Conservation (phyloP, 2,888 invertebrate species). For the Cacoxenus indagator region DNA sequence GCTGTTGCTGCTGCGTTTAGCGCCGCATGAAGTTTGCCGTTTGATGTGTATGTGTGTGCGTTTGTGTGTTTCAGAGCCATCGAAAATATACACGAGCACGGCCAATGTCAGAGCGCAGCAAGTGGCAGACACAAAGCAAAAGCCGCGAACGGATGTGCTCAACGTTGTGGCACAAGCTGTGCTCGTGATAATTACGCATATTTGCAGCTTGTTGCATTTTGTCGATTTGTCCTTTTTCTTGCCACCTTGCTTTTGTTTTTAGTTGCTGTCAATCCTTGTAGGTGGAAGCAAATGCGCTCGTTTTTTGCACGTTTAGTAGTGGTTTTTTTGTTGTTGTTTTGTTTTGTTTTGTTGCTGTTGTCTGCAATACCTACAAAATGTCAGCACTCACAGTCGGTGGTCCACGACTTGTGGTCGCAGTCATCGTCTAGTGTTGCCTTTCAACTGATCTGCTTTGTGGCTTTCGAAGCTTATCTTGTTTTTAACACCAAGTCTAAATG, state of each 20-base stretch:
- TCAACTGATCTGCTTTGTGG: conserved; percentile 11
- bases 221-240: conserved; percentile 15
- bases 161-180: background rate
- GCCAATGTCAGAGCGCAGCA: conserved; percentile 1
- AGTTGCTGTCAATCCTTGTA: background rate
- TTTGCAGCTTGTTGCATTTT: conserved; percentile 40
- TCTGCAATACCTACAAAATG: conserved; percentile 45
- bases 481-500: conserved; percentile 63
- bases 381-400: conserved; percentile 56
- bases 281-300: background rate
- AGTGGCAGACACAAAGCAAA: conserved; percentile 20
- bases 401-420: conserved; percentile 25
- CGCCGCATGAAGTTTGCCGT: conserved; percentile 30
- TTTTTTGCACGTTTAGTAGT: conserved; percentile 7
- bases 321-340: conserved; percentile 30
- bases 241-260: background rate
- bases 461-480: conserved; percentile 45
- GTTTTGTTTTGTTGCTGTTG: conserved; percentile 15
- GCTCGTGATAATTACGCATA: conserved; percentile 53
- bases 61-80: background rate
- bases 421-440: conserved; percentile 9
- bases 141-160: conserved; percentile 3
- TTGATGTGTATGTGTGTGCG: background rate
- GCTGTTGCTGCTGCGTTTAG: conserved; percentile 56
- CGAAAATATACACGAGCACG: too few species aligned